Evolutionary conservation across 1,140 invertebrate genomes (phyloP), one percentile per base, ranked within the genome.

Genomic region (Drosophila tsacasi): DNA sequence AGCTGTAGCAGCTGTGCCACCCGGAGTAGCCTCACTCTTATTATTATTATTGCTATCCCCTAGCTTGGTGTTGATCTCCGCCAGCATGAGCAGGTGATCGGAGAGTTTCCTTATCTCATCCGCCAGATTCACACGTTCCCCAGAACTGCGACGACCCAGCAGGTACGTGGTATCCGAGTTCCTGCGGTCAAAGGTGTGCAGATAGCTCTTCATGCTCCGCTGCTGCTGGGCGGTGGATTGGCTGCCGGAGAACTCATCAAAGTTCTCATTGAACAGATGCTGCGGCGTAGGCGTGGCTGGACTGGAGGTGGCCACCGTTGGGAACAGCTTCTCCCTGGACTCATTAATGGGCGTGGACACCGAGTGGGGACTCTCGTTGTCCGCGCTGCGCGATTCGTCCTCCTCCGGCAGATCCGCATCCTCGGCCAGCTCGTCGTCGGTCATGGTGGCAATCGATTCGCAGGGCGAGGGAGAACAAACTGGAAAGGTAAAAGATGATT

Each of bases 51-150:
- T 94, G 67, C 95, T 93, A 92, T 94, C 92, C 72, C 93, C 91
- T 83, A 96, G 78, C 93, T 95, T 93, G 76, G 95, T 94, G 76
- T 95, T 94, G 90, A 97, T 96, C 40, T 95, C 95, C 0, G 95
- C 95, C n/a, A 96, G 89, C 93, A 95, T 95, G 35, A 95, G 96
- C 23, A 97, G 92, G 87, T 96, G 96, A 82, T 97, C 96, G 0
- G 96, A 96, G 1, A 97, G 83, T 92, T 96, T 96, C 42, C 96
- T 95, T 42, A 97, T 97, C 92, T 97, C 96, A 75, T 97, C 96
- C 1, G 96, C 96, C 66, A 96, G 93, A 90, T 96, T 96, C 37
- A 95, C 94, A 64, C 95, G 93, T 50, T 95, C 94, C 0, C 92
- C 92, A 4, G 85, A 92, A 10, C 91, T 76, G 35, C 91, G 84